Conservation (phyloP, 2,113 vertebrate species). For the Heliornis fulica region DNA sequence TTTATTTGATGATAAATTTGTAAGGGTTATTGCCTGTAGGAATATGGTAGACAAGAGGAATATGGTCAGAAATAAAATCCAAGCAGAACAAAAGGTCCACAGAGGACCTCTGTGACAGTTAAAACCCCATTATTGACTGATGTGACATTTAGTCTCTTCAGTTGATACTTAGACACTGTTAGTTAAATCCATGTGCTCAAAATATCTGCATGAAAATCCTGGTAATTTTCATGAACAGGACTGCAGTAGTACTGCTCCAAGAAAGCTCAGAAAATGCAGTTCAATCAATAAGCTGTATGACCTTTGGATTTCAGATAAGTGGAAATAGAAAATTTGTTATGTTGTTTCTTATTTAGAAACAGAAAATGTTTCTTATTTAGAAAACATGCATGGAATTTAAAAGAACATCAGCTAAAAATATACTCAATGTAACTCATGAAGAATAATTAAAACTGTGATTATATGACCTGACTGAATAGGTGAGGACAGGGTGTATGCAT, state of each 20-base stretch:
- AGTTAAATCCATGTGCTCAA: background rate
- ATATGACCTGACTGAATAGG: background rate
- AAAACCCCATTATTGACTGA: background rate
- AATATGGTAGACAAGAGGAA: background rate
- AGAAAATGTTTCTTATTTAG: background rate
- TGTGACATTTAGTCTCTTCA: background rate
- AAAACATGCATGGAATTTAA: background rate
- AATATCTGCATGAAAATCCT: background rate
- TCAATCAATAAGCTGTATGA: background rate
- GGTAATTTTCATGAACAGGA: background rate
- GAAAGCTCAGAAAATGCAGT: background rate
- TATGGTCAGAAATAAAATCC: background rate
- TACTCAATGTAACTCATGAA: background rate
- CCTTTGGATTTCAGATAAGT: background rate
- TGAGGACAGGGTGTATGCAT: background rate
- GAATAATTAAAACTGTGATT: constrained; percentile 4
- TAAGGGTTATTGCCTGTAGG: background rate
- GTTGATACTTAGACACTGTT: no score
- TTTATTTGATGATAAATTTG: constrained; percentile 14
- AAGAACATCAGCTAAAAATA: background rate
- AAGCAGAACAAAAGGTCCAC: constrained; percentile 7
- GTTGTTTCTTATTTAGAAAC: background rate
- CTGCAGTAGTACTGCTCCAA: background rate
- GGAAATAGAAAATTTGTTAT: background rate
- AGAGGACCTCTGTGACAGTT: background rate